Conservation (phyloP, 2,113 vertebrate genomes). For the Baryphthengus martii region DNA sequence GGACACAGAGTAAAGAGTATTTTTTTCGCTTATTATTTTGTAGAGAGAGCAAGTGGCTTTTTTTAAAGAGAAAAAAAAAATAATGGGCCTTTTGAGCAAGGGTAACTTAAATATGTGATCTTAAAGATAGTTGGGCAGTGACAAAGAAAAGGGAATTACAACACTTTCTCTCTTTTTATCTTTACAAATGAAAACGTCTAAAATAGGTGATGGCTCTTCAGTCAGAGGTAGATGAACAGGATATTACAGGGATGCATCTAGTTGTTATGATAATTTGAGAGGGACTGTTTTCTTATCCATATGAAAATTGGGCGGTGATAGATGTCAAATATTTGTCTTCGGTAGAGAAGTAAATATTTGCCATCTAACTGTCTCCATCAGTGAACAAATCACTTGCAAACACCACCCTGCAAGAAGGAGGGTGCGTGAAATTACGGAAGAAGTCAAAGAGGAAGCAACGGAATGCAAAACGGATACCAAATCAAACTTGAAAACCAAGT, state of each 20-base stretch:
- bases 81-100: not conserved
- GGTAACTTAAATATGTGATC: not conserved
- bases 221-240: not conserved
- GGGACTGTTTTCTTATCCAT: not conserved
- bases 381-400: not conserved
- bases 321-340: slow-evolving; percentile 23
- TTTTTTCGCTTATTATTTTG: not conserved
- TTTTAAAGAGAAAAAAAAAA: not conserved
- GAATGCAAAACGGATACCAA: not conserved
- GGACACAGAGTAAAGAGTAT: not conserved
- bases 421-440: not conserved
- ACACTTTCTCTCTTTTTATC: not conserved
- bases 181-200: not conserved
- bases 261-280: not conserved
- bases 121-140: not conserved
- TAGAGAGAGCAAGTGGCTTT: not conserved
- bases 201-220: not conserved
- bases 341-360: slow-evolving; percentile 32
- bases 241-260: not conserved
- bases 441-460: not conserved
- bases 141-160: not conserved
- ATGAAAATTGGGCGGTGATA: not conserved
- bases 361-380: not conserved
- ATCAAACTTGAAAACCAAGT: not conserved
- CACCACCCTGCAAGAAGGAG: not conserved